Evolutionary conservation across 2,113 vertebrate genomes (phyloP).

Genomic region (Motacilla alba): DNA sequence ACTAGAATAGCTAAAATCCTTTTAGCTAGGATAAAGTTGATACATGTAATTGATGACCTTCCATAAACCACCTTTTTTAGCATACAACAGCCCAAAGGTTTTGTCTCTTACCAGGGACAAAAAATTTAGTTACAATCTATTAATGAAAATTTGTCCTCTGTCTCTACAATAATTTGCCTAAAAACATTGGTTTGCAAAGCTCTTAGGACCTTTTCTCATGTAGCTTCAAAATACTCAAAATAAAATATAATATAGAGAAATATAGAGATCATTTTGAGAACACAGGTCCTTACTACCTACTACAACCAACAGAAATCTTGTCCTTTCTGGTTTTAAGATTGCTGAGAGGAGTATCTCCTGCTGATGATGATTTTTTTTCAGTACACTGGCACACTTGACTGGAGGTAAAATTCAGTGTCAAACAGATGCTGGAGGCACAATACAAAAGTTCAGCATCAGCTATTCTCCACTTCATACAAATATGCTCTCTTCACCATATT

Average conservation of each 20-base stretch:
- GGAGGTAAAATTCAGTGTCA: not conserved
- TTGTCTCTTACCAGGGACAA: not conserved
- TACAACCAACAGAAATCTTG: not conserved
- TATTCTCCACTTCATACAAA: not conserved
- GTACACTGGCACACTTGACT: not conserved
- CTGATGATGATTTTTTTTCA: not conserved
- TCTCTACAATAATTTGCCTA: not conserved
- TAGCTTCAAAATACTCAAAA: not conserved
- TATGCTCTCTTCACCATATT: not conserved
- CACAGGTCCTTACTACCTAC: not conserved
- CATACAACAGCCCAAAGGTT: not conserved
- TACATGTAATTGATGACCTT: not conserved
- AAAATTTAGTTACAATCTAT: not conserved
- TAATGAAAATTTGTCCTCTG: not conserved
- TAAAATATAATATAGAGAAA: not conserved
- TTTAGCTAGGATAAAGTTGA: not conserved
- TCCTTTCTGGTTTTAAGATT: not conserved
- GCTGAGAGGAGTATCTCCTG: not conserved
- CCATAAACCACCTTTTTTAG: not conserved
- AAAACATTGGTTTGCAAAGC: not conserved
- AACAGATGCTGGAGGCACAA: not conserved
- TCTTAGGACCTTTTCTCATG: not conserved
- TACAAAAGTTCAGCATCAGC: not conserved
- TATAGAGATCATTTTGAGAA: not conserved
- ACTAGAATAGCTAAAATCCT: not conserved